Evolutionary conservation across 30 jellyfish, hydroid and myxozoan genomes (phyloP).

Genomic region (Clytia hemisphaerica): DNA sequence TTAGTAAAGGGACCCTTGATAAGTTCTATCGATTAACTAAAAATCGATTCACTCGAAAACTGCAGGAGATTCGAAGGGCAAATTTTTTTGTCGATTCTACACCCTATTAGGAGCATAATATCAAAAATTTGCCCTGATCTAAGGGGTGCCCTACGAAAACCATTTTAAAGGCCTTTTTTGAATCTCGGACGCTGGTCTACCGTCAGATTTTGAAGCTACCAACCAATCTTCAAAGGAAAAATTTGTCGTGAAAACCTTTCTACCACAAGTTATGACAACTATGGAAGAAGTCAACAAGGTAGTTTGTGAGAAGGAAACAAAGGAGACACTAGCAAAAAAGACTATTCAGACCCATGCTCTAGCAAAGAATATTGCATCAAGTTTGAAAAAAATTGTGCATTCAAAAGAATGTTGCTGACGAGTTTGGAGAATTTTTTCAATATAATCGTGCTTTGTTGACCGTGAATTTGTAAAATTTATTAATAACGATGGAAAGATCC

Average conservation of each 20-base stretch:
- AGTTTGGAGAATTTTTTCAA: not conserved
- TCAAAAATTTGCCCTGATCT: too few species aligned
- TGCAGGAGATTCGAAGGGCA: too few species aligned
- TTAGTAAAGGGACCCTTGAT: too few species aligned
- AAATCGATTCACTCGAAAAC: too few species aligned
- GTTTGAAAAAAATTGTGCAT: not conserved
- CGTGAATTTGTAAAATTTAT: too few species aligned
- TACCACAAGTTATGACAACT: not conserved
- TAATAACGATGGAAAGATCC: too few species aligned
- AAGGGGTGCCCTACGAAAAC: too few species aligned
- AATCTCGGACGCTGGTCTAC: too few species aligned
- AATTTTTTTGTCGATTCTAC: constrained; percentile 25
- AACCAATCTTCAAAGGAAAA: not conserved
- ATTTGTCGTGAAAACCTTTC: constrained; percentile 7
- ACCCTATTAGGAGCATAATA: too few species aligned
- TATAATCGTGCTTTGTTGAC: constrained; percentile 9
- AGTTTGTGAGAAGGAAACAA: too few species aligned
- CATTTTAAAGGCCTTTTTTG: too few species aligned
- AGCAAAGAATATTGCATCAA: constrained; percentile 27
- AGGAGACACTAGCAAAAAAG: constrained; percentile 19
- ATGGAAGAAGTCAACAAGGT: not conserved
- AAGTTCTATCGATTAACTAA: too few species aligned
- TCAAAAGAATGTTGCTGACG: not conserved
- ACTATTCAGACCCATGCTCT: constrained; percentile 29
- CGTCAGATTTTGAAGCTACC: constrained; percentile 30